Evolutionary conservation across 2,888 invertebrate genomes (phyloP).

Genomic region (Xestia rhomboidea): DNA sequence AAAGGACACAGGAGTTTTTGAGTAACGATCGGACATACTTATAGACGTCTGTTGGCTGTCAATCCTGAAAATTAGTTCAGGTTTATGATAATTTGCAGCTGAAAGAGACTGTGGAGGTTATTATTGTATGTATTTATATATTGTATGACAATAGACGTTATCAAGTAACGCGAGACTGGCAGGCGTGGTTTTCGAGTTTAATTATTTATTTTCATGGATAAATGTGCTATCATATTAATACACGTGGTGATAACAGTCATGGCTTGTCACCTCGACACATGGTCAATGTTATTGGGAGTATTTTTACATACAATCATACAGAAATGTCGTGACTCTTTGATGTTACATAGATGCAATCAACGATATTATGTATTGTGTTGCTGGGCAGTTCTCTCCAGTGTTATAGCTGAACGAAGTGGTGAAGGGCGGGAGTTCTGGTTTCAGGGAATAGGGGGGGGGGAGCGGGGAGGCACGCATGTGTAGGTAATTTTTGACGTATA

Average conservation of each 20-base stretch:
- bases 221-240: conserved; percentile 23
- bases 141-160: conserved; percentile 17
- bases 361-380: neutral
- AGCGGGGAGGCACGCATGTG: neutral
- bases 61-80: conserved; percentile 47
- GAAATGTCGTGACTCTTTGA: neutral
- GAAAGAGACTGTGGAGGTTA: conserved; percentile 27
- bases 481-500: neutral
- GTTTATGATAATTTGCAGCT: conserved; percentile 27
- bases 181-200: conserved; percentile 5
- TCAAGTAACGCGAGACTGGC: conserved; percentile 22
- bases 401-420: neutral
- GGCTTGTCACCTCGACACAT: conserved; percentile 10
- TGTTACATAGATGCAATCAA: neutral
- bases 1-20: conserved; percentile 28
- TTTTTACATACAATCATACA: neutral
- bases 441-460: neutral
- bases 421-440: neutral
- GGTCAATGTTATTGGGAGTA: neutral
- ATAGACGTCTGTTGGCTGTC: conserved; percentile 38
- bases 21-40: conserved; percentile 14
- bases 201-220: conserved; percentile 21
- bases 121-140: conserved; percentile 4
- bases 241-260: conserved; percentile 22
- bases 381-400: neutral